phyloP scores from a whole-genome alignment of 2,113 vertebrate genomes.

The Ageneiosus marmoratus region DNA sequence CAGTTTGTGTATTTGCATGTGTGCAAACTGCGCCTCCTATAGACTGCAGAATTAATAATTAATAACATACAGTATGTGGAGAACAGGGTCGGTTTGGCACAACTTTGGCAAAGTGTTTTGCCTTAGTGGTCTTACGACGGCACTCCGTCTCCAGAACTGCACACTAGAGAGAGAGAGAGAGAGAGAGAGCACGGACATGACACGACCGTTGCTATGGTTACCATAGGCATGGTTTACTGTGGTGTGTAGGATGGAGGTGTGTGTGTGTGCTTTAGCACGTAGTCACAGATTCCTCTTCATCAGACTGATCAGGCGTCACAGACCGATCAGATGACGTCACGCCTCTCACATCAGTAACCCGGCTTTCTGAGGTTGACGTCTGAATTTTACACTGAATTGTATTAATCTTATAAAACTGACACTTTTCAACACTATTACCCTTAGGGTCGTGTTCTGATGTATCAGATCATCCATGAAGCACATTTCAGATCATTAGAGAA shows the following conservation, averaged over 20 bases:
- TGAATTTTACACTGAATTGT: not conserved
- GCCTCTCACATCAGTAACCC: rapidly evolving
- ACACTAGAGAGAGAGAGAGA: too few relatives aligned
- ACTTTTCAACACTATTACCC: not conserved
- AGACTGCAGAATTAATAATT: too few relatives aligned
- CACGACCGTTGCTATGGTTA: not conserved
- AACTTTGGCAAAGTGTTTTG: too few relatives aligned
- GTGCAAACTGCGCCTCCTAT: too few relatives aligned
- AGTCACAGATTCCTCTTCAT: not conserved
- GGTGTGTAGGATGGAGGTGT: not conserved
- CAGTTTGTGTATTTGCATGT: too few relatives aligned
- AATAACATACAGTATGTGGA: not conserved
- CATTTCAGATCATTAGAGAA: not conserved
- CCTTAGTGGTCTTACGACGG: too few relatives aligned
- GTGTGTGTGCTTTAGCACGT: conserved; percentile 19
- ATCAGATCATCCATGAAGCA: not conserved
- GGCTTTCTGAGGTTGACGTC: not conserved
- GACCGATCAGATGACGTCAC: not conserved
- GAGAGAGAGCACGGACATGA: too few relatives aligned
- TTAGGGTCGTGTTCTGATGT: not conserved
- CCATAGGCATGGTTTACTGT: not conserved
- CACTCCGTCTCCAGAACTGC: not conserved
- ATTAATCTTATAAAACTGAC: not conserved
- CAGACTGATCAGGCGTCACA: not conserved
- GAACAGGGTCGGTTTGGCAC: not conserved